phyloP scores from a whole-genome alignment of 2,888 invertebrate genomes.

The Lochmaea crataegi region DNA sequence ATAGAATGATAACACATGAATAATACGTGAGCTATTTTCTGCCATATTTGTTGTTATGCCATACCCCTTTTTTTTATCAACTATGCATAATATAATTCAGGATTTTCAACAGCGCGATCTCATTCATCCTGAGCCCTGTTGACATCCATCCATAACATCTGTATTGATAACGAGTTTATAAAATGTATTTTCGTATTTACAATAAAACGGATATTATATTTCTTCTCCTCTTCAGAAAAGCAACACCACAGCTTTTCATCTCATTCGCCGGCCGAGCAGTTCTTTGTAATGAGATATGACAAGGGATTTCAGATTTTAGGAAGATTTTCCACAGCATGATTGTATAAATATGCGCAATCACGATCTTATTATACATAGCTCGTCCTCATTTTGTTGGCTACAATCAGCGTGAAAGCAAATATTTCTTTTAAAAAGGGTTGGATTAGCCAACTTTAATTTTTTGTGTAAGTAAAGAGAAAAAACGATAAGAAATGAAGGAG shows the following conservation, averaged over 20 bases:
- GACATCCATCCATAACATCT: background rate
- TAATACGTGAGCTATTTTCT: too few relatives aligned
- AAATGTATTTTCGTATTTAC: background rate
- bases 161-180: background rate
- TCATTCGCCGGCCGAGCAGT: background rate
- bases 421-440: constrained; percentile 1
- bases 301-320: constrained; percentile 1
- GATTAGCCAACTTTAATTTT: background rate
- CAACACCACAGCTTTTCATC: background rate
- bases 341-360: constrained; percentile 19
- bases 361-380: constrained; percentile 5
- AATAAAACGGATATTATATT: constrained; percentile 7
- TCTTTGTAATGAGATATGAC: constrained; percentile 14
- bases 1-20: too few relatives aligned
- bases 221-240: background rate
- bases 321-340: constrained; percentile 10
- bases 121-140: background rate
- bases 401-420: background rate
- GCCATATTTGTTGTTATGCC: too few relatives aligned
- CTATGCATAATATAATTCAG: too few relatives aligned
- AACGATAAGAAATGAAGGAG: background rate
- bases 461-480: background rate
- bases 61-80: too few relatives aligned
- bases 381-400: constrained; percentile 13
- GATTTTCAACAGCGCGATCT: too few relatives aligned